Evolutionary conservation across 2,888 invertebrate genomes (phyloP).

Genomic region (Eupeodes luniger): DNA sequence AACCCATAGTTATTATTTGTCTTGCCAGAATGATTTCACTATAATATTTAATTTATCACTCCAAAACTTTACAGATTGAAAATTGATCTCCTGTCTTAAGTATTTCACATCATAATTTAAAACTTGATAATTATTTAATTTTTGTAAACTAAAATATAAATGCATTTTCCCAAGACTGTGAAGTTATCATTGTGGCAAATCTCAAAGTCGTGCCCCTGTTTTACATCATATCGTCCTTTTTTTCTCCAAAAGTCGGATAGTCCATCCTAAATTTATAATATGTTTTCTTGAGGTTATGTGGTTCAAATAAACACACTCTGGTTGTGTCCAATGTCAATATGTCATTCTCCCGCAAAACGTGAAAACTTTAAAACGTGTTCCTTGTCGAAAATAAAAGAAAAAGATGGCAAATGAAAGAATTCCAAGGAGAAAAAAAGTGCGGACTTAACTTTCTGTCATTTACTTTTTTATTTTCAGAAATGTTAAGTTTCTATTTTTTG

Average conservation of each 20-base stretch:
- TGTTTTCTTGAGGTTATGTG: constrained; percentile 6
- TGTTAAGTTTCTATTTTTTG: constrained; percentile 52
- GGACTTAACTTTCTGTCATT: constrained; percentile 64
- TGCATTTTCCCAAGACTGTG: not conserved
- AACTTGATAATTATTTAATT: no score
- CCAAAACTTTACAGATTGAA: no score
- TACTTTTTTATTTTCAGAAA: constrained; percentile 43
- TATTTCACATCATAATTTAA: no score
- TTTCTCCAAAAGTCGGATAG: no score
- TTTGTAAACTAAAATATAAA: no score
- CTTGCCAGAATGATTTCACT: no score
- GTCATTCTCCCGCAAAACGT: constrained; percentile 7
- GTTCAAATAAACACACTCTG: constrained; percentile 39
- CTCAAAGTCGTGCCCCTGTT: constrained; percentile 33
- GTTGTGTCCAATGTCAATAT: not conserved
- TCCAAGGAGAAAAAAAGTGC: not conserved
- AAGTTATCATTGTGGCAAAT: constrained; percentile 62
- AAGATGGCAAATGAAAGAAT: constrained; percentile 7
- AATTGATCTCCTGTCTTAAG: no score
- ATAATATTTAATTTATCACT: no score
- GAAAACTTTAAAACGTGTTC: constrained; percentile 49
- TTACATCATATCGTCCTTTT: constrained; percentile 7
- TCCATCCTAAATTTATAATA: not conserved
- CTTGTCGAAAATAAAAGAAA: constrained; percentile 21
- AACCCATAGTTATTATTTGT: no score